A percentile compares a stretch with the other conserved stretches of the same genome.
These are phyloP conservation scores for Lasioglossum oenotherae DNA, from an alignment of 2,888 invertebrate genomes.

Conservation along the genomic window DNA sequence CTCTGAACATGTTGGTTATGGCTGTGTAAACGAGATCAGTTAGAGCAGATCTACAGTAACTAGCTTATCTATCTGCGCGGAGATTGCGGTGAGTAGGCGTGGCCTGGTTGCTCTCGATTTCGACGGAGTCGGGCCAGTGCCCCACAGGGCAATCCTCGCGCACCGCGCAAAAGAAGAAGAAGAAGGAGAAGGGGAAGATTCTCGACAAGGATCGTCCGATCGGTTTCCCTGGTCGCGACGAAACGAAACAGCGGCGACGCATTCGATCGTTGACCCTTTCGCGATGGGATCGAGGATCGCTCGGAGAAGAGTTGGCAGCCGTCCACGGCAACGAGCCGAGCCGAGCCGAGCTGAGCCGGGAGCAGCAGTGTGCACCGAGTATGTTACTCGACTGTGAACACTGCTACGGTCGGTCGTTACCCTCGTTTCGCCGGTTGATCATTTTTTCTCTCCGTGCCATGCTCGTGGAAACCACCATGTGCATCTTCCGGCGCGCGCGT, in stretches of 20 bases:
- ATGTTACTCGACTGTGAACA: conserved; percentile 42
- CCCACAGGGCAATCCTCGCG: neutral
- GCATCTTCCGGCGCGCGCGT: conserved; percentile 34
- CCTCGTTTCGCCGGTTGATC: conserved; percentile 58
- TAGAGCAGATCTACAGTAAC: neutral
- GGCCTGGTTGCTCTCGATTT: conserved; percentile 1
- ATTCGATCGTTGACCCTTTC: conserved; percentile 67
- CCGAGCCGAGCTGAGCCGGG: conserved; percentile 2
- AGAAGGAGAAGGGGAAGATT: neutral
- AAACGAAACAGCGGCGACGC: conserved; percentile 52
- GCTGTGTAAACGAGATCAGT: neutral
- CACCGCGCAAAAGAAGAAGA: neutral
- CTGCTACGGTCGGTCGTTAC: conserved; percentile 63
- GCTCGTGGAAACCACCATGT: conserved; percentile 31
- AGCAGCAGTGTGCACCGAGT: conserved; percentile 5
- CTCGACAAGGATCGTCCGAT: neutral
- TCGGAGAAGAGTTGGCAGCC: conserved; percentile 66
- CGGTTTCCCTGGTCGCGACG: conserved; percentile 26
- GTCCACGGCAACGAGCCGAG: conserved; percentile 55
- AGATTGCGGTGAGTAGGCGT: neutral
- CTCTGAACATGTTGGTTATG: too few relatives aligned
- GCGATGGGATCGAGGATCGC: conserved; percentile 68
- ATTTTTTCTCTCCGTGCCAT: conserved; percentile 35
- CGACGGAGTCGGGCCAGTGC: neutral
- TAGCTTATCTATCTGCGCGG: neutral